Evolutionary conservation across 2,797 vertebrate species (phyloP).

Genomic region (Dicrostonyx torquatus): DNA sequence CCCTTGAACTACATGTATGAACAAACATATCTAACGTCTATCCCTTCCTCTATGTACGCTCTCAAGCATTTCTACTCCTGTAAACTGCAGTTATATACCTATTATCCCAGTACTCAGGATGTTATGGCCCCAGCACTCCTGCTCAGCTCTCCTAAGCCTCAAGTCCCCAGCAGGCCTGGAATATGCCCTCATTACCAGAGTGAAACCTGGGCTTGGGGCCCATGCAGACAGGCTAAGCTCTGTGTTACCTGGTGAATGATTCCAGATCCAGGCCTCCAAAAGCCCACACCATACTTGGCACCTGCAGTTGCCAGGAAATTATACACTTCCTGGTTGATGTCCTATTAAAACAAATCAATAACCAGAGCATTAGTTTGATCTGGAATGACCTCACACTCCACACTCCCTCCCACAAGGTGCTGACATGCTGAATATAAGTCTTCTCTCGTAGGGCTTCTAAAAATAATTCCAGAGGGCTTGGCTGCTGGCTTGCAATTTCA

Average conservation of each 20-base stretch:
- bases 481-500: neutral
- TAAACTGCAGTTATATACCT: neutral
- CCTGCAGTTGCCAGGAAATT: conserved; percentile 93
- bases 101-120: neutral
- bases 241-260: conserved; percentile 95
- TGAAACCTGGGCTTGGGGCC: neutral
- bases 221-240: neutral
- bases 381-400: neutral
- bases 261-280: conserved; percentile 98
- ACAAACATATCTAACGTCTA: neutral
- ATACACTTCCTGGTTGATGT: conserved; percentile 96
- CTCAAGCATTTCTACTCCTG: neutral
- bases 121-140: neutral
- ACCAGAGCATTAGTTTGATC: conserved; percentile 41
- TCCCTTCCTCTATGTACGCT: neutral
- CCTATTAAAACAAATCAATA: conserved; percentile 85
- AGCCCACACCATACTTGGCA: conserved; percentile 97
- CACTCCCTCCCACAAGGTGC: neutral
- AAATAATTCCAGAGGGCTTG: neutral
- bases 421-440: neutral
- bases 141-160: neutral
- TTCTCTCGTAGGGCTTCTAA: neutral
- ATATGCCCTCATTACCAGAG: neutral
- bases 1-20: neutral
- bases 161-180: neutral